These are phyloP conservation scores for Hippoglossus hippoglossus DNA, from an alignment of 2,797 vertebrate genomes.

Conservation along the genomic window DNA sequence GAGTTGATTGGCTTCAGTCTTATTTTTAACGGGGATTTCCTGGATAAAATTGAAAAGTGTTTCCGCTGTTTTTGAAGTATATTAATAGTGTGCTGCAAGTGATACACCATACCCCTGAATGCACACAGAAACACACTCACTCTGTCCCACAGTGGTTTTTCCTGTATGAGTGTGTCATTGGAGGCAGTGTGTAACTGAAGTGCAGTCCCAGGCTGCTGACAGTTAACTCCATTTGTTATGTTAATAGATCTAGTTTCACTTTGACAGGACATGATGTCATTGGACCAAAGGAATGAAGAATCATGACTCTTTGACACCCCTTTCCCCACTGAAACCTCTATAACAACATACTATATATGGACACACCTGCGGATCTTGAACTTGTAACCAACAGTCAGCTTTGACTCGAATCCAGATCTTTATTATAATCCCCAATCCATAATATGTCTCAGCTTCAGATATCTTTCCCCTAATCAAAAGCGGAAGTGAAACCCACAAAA, in stretches of 20 bases:
- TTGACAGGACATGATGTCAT: slow-evolving; percentile 78
- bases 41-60: slow-evolving; percentile 72
- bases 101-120: slow-evolving; percentile 47
- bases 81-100: slow-evolving; percentile 65
- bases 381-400: slow-evolving; percentile 17
- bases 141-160: slow-evolving; percentile 42
- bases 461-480: slow-evolving; percentile 17
- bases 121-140: slow-evolving; percentile 36
- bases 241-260: slow-evolving; percentile 76
- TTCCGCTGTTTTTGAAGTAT: slow-evolving; percentile 68
- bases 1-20: slow-evolving; percentile 66
- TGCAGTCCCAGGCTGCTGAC: slow-evolving; percentile 52
- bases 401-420: slow-evolving; percentile 14
- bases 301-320: slow-evolving; percentile 49
- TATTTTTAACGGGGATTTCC: slow-evolving; percentile 68
- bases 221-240: slow-evolving; percentile 69
- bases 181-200: slow-evolving; percentile 52
- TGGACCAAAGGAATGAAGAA: slow-evolving; percentile 49
- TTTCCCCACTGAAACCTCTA: slow-evolving; percentile 33
- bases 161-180: slow-evolving; percentile 61
- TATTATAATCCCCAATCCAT: slow-evolving; percentile 16
- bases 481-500: background rate
- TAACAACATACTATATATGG: slow-evolving; percentile 25
- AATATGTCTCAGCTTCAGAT: slow-evolving; percentile 13
- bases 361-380: slow-evolving; percentile 49